Base-by-base conservation (phyloP, 2,797 vertebrate genomes). In the Nannoperca australis region DNA sequence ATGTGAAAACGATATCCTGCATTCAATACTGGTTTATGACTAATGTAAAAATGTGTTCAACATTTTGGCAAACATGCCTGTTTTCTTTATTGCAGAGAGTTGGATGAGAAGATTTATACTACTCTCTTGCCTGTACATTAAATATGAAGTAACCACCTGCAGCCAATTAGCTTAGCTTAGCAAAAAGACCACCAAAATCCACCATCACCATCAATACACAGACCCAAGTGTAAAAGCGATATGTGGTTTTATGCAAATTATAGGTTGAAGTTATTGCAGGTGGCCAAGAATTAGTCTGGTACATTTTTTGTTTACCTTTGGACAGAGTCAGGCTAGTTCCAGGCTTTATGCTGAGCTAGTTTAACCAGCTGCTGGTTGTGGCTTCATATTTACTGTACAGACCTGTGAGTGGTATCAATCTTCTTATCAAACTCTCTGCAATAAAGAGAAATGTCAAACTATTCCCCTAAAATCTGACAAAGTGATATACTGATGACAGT, bases 381-480 rank as follows among this genome's bases (percentile, higher is more conserved):
- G 34, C 34, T 34, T 54, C 24, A 50, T 44, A 12, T 63, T 51
- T 45, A 58, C 27, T 4, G 18, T 14, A 45, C 42, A 44, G 24
- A 56, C 27, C 17, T 8, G 2, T 12, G 17, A 34, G 30, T 49
- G 30, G 17, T 63, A 32, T 71, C 51, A 61, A 44, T 65, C 17
- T 10, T 60, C 7, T 63, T 58, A 30, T 74, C 18, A n/a, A 40
- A 61, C 53, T 49, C 70, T 22, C 17, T 36, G 20, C 38, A 55
- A 34, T 34, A 50, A 71, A 30, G 49, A 30, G 64, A 60, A 61
- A 42, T 42, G 59, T 42, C 14, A 24, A 56, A 49, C 7, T 58
- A 12, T 44, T 45, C 47, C 45, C 69, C 50, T 54, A 20, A 69
- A 62, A 32, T 45, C 60, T 47, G n/a, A 30, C 30, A 79, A 44